Conservation (phyloP, 2,797 vertebrate genomes). For the Cyclura pinguis region DNA sequence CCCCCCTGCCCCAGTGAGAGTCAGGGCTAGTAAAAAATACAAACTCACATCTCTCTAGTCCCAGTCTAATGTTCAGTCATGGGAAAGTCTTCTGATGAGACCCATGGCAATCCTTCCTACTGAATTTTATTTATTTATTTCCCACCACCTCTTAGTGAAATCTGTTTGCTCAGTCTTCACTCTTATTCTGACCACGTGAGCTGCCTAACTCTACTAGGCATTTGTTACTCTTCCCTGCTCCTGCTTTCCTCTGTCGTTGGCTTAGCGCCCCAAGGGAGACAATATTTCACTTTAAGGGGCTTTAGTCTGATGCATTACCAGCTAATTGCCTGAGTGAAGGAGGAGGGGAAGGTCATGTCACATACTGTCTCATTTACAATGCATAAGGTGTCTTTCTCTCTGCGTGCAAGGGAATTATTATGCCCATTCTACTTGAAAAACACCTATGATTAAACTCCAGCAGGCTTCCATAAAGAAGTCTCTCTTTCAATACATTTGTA, state of each 20-base stretch:
- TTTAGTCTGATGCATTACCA: slow-evolving; percentile 62
- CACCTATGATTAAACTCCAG: slow-evolving; percentile 1
- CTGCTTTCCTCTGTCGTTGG: background rate
- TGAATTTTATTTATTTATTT: background rate
- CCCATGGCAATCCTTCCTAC: background rate
- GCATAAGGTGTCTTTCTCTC: slow-evolving; percentile 37
- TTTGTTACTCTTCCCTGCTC: slow-evolving; percentile 20
- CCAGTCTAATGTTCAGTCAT: background rate
- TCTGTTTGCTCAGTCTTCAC: background rate
- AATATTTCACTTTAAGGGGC: slow-evolving; percentile 60
- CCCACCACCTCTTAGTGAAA: too few relatives aligned
- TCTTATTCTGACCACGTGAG: background rate
- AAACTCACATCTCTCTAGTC: background rate
- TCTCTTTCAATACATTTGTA: slow-evolving; percentile 2
- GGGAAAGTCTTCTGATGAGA: background rate
- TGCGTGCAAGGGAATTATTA: slow-evolving; percentile 27
- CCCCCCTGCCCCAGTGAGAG: background rate
- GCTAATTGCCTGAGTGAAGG: slow-evolving; percentile 58
- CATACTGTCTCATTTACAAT: slow-evolving; percentile 48
- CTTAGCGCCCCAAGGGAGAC: slow-evolving; percentile 41
- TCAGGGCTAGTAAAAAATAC: background rate
- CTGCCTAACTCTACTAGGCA: background rate
- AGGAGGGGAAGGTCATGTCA: slow-evolving; percentile 59
- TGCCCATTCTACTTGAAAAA: background rate
- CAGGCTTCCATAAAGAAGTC: background rate